phyloP scores from a whole-genome alignment of 1,140 invertebrate species.

The Drosophila bipectinata region DNA sequence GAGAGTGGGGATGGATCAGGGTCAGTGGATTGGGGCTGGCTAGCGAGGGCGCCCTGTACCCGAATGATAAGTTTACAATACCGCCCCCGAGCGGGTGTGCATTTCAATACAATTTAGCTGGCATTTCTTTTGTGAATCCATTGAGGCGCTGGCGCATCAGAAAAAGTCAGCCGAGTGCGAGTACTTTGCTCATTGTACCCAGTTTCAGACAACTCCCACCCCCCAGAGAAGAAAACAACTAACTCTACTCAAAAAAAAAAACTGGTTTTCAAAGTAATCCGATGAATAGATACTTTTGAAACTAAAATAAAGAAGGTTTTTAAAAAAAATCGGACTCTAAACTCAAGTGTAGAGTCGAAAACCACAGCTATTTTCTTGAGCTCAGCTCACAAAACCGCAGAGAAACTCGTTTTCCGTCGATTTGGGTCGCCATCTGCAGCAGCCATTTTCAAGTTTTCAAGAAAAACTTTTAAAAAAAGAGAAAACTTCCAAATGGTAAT shows the following conservation, averaged over 20 bases:
- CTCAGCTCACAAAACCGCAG: slow-evolving; percentile 12
- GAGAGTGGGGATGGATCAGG: neutral
- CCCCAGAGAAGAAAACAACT: no score
- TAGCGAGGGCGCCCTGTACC: slow-evolving; percentile 7
- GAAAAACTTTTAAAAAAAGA: slow-evolving; percentile 47
- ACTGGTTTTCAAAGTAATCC: no score
- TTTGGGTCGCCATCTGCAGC: slow-evolving; percentile 61
- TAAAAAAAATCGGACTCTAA: neutral
- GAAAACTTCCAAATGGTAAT: slow-evolving; percentile 43
- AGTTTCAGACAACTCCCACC: neutral
- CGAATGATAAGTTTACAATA: slow-evolving; percentile 70
- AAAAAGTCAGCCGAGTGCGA: slow-evolving; percentile 43
- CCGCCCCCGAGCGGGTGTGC: slow-evolving; percentile 62
- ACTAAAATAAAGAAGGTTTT: neutral
- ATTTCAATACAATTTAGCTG: slow-evolving; percentile 69
- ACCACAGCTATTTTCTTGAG: neutral
- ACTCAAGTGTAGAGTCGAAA: neutral
- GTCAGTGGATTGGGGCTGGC: neutral
- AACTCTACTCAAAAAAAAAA: no score
- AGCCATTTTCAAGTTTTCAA: slow-evolving; percentile 20
- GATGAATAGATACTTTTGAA: neutral
- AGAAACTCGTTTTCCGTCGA: slow-evolving; percentile 63
- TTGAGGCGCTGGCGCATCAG: slow-evolving; percentile 40
- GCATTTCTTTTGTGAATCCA: slow-evolving; percentile 64
- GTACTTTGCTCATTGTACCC: slow-evolving; percentile 61